Base-by-base conservation (phyloP, 1,140 invertebrate genomes). In the Xylocopa sonorina region DNA sequence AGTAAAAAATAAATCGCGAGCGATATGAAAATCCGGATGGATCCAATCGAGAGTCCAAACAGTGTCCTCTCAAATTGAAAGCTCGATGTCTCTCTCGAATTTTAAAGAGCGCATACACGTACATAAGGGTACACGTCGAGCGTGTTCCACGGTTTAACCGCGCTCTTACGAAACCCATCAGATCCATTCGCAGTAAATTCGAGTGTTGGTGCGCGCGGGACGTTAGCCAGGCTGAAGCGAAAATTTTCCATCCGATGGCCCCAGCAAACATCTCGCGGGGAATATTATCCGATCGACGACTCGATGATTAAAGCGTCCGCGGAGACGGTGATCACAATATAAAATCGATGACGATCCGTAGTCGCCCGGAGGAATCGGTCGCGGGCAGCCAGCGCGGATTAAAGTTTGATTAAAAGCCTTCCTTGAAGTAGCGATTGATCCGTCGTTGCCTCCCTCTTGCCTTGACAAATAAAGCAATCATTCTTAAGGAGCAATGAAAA, bases 391-490 rank as follows among this genome's bases (percentile, higher is more conserved):
- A n/a, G 1, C 5, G 16, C 10, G 34, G 51, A 76, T 76, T 57
- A 68, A 76, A 68, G 63, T 76, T 74, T 51, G 34, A 64, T 74
- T 41, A 74, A 74, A 74, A 50, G 10, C 27, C 34, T 53, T 27
- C 48, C 27, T 24, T 9, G n/a, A 43, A 46, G 62, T 68, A 57
- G 27, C 64, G 64, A 76, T 68, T 57, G 74, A 68, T 67, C 38
- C 63, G 16, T 46, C n/a, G 38, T 27, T 55, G 14, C 29, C 12
- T 57, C 24, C 32, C 12, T 57, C 27, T 5, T 21, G 4, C 18
- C 48, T 18, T 12, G 32, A 50, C 66, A 60, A 78, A 78, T 71
- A 71, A 67, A 76, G 63, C 74, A 46, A 76, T 76, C 74, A 46
- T 76, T 68, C n/a, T 34, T 55, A 68, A 32, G 67, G n/a, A 69